Conservation (phyloP, 35 echinoderm and acorn worm species). For the Ophiothrix spiculata region DNA sequence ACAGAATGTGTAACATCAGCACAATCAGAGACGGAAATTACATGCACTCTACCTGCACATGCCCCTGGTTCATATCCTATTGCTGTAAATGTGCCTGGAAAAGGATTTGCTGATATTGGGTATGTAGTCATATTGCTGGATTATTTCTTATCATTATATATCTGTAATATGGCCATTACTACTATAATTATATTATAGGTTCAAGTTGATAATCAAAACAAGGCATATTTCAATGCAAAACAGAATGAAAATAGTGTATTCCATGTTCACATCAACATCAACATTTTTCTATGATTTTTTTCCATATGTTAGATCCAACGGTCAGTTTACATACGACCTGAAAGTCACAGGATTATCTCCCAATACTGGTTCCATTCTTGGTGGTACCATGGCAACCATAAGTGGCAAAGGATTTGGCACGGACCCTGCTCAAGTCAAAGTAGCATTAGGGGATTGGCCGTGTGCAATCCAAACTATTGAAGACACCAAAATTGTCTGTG, state of each 20-base stretch:
- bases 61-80: constrained; percentile 20
- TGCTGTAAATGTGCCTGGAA: constrained; percentile 14
- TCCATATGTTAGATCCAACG: too few species aligned
- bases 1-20: constrained; percentile 38
- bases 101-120: constrained; percentile 51
- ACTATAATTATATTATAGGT: too few species aligned
- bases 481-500: constrained; percentile 46
- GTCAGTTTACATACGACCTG: constrained; percentile 45
- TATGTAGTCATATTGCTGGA: too few species aligned
- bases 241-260: too few species aligned
- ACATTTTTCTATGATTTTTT: too few species aligned
- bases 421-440: constrained; percentile 14
- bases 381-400: constrained; percentile 62
- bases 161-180: too few species aligned
- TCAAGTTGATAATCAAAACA: too few species aligned
- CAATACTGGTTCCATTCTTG: constrained; percentile 55
- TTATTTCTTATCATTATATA: too few species aligned
- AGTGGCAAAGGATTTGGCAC: constrained; percentile 69
- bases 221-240: too few species aligned
- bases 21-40: constrained; percentile 27
- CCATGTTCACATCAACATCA: too few species aligned
- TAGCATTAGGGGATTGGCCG: constrained; percentile 34
- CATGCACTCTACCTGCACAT: constrained; percentile 41
- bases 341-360: constrained; percentile 70
- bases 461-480: constrained; percentile 54